Percentiles rank a stretch among this genome's conserved stretches.
phyloP scores from a whole-genome alignment of 2,797 vertebrate genomes.

The Pteronotus mesoamericanus region DNA sequence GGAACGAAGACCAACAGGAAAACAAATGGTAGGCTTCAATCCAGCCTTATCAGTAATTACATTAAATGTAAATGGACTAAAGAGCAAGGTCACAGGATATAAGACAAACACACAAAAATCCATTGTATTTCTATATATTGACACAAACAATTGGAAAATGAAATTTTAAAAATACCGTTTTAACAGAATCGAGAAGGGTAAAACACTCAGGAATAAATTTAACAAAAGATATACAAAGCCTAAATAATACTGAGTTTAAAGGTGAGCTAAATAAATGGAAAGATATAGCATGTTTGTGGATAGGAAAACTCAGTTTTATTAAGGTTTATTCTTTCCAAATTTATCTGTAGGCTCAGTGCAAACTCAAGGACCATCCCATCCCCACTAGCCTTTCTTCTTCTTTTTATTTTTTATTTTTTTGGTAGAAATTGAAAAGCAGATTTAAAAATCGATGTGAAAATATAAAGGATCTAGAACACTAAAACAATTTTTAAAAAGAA shows the following conservation, averaged over 20 bases:
- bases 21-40: not conserved
- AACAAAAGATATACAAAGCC: not conserved
- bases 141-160: not conserved
- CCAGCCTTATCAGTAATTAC: not conserved
- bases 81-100: not conserved
- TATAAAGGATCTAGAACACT: not conserved
- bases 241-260: not conserved
- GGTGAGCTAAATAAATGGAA: not conserved
- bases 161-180: not conserved
- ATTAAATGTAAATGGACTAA: not conserved
- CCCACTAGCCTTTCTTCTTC: not conserved
- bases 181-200: not conserved
- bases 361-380: not conserved
- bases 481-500: not conserved
- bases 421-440: not conserved
- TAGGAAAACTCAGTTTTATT: not conserved
- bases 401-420: not conserved
- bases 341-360: not conserved
- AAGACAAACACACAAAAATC: not conserved
- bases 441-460: not conserved
- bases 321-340: not conserved
- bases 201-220: not conserved
- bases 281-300: not conserved
- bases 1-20: not conserved
- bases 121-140: not conserved